Conservation (phyloP, 2,888 invertebrate species). For the Platycheirus rosarum region DNA sequence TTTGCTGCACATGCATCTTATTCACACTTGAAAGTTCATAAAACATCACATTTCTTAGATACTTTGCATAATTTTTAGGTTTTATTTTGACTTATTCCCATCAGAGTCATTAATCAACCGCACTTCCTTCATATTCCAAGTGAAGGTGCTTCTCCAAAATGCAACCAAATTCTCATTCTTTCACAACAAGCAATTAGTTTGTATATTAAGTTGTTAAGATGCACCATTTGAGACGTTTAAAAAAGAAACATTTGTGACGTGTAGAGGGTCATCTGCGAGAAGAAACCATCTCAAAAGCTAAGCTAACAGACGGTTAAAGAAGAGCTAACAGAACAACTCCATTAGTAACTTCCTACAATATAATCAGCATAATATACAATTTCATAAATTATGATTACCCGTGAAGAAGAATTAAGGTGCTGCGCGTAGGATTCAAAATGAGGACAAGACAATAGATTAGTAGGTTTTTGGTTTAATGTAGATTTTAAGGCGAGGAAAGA, state of each 20-base stretch:
- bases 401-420: too few species aligned
- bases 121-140: not conserved
- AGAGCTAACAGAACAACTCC: conserved; percentile 19
- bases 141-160: conserved; percentile 6
- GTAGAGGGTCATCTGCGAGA: not conserved
- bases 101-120: not conserved
- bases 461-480: too few species aligned
- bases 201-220: conserved; percentile 1
- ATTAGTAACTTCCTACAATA: conserved; percentile 13
- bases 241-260: not conserved
- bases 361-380: conserved; percentile 16
- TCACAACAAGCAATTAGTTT: not conserved
- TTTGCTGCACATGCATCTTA: not conserved
- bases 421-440: too few species aligned
- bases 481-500: too few species aligned
- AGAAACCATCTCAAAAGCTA: not conserved
- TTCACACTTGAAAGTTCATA: too few species aligned
- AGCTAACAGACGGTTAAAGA: too few species aligned
- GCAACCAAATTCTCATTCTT: not conserved
- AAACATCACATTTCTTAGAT: not conserved
- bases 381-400: conserved; percentile 22
- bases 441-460: too few species aligned
- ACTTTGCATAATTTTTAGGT: not conserved
- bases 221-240: conserved; percentile 7
- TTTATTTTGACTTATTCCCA: not conserved